Conservation (phyloP, 2,888 invertebrate genomes). For the Ellobium chinense region DNA sequence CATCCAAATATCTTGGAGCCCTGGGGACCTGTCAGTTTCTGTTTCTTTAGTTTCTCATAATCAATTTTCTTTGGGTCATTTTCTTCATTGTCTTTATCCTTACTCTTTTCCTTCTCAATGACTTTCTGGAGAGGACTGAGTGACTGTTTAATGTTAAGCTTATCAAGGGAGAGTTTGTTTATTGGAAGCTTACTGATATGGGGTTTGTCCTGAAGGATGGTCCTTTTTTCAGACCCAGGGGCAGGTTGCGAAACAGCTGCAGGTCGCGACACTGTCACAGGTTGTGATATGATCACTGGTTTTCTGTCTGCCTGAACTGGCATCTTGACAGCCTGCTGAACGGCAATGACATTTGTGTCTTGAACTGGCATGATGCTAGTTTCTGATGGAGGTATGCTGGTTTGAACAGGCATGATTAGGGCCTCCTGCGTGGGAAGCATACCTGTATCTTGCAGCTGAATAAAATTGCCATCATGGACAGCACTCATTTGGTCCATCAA, state of each 20-base stretch:
- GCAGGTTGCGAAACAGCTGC: not conserved
- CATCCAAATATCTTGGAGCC: slow-evolving; percentile 45
- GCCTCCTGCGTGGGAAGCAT: slow-evolving; percentile 21
- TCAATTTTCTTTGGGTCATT: not conserved
- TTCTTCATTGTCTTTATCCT: not conserved
- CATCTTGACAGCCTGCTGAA: not conserved
- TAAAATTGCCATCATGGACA: slow-evolving; percentile 15
- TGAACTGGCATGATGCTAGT: not conserved
- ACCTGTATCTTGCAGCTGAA: slow-evolving; percentile 19
- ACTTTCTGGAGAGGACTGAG: not conserved
- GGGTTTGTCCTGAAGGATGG: too few relatives aligned
- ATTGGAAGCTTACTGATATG: not conserved
- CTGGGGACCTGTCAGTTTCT: slow-evolving; percentile 26
- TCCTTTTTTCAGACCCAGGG: not conserved
- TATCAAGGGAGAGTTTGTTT: not conserved
- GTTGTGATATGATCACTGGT: not conserved
- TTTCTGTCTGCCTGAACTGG: not conserved
- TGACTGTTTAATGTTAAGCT: not conserved
- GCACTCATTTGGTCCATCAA: slow-evolving; percentile 30
- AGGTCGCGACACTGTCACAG: not conserved
- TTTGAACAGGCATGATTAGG: slow-evolving; percentile 8
- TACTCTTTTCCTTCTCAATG: not conserved
- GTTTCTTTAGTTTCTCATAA: slow-evolving; percentile 32
- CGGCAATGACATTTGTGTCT: not conserved
- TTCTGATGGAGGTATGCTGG: not conserved